These are phyloP conservation scores for Andrena camellia DNA, from an alignment of 2,888 invertebrate genomes.

Conservation along the genomic window DNA sequence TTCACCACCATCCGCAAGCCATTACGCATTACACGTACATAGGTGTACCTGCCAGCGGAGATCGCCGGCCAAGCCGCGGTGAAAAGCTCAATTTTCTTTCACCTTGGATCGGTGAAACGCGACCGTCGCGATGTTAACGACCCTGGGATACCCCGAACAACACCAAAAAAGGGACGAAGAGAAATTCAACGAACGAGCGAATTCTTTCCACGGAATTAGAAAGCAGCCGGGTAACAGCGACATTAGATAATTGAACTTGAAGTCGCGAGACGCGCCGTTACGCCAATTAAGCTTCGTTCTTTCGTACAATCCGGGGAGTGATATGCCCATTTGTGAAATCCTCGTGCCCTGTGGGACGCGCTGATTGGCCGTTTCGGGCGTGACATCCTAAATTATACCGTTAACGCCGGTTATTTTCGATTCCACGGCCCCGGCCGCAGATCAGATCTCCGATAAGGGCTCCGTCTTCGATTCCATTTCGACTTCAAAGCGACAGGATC, in stretches of 20 bases:
- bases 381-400: constrained; percentile 48
- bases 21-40: too few species aligned
- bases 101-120: constrained; percentile 23
- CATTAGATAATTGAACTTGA: constrained; percentile 54
- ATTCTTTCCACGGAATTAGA: constrained; percentile 51
- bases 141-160: neutral
- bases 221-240: constrained; percentile 29
- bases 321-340: neutral
- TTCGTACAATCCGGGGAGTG: constrained; percentile 12
- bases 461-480: constrained; percentile 23
- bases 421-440: constrained; percentile 15
- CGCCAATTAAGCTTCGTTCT: constrained; percentile 38
- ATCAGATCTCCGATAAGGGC: constrained; percentile 40
- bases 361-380: neutral
- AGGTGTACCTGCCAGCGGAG: neutral
- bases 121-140: constrained; percentile 16
- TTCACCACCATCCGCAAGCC: neutral
- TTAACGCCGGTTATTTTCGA: constrained; percentile 48
- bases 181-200: constrained; percentile 31
- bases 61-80: constrained; percentile 2
- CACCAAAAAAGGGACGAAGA: constrained; percentile 25
- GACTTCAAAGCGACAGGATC: constrained; percentile 30
- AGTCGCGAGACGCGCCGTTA: constrained; percentile 16
- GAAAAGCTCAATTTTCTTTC: constrained; percentile 33
- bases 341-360: neutral